Percentiles rank a stretch among this genome's conserved stretches.
Evolutionary conservation across 2,797 vertebrate genomes (phyloP).

Genomic region (Varecia variegata): DNA sequence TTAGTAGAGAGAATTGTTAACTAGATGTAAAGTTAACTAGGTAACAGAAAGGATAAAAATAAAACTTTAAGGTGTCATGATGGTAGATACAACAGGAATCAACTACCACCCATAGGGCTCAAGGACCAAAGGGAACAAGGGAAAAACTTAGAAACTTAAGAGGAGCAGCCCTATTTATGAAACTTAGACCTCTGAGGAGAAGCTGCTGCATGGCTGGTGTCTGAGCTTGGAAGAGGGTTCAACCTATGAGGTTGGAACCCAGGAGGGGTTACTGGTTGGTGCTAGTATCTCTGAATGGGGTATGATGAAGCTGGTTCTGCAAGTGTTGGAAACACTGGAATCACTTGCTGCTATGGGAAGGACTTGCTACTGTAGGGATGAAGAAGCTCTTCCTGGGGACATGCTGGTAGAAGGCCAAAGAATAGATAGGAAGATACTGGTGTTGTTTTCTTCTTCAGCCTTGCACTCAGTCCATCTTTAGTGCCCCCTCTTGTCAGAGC

Average conservation of each 20-base stretch:
- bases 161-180: neutral
- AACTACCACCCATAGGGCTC: neutral
- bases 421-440: neutral
- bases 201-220: neutral
- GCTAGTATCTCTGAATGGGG: neutral
- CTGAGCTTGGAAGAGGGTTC: neutral
- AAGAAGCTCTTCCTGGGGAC: neutral
- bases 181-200: neutral
- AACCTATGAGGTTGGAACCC: neutral
- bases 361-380: neutral
- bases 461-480: neutral
- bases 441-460: neutral
- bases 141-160: neutral
- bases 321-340: neutral
- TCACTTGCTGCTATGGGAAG: neutral
- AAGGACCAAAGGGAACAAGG: neutral
- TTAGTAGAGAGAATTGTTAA: conserved; percentile 28
- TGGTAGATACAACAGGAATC: neutral
- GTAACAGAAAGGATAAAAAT: conserved; percentile 30
- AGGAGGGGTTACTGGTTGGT: neutral
- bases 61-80: neutral
- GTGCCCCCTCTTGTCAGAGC: conserved; percentile 5
- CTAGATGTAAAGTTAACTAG: neutral
- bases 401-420: neutral
- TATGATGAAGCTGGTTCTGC: neutral